Conservation (phyloP, 2,113 vertebrate species). For the Elanus axillaris region DNA sequence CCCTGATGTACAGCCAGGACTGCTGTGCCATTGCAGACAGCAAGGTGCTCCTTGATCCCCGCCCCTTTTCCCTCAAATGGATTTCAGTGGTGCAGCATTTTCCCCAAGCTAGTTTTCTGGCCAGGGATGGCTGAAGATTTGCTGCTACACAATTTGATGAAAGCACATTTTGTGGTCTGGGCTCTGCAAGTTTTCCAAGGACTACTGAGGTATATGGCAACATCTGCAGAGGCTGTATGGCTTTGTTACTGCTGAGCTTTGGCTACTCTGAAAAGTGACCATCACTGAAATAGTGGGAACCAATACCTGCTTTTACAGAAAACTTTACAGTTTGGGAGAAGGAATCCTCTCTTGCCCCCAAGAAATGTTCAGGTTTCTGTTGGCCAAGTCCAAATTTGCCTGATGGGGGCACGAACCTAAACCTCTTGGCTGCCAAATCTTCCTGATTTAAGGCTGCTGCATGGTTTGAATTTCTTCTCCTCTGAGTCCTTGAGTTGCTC, state of each 20-base stretch:
- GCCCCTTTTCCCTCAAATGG: neutral
- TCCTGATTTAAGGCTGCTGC: neutral
- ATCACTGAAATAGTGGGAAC: neutral
- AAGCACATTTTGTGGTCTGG: neutral
- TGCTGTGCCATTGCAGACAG: neutral
- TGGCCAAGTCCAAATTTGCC: neutral
- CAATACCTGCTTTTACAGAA: neutral
- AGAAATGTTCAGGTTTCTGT: neutral
- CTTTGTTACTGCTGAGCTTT: neutral
- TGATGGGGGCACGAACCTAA: neutral
- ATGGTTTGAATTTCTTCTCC: neutral
- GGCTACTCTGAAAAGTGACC: neutral
- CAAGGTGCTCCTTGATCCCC: neutral
- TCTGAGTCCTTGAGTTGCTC: neutral
- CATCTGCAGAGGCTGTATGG: neutral
- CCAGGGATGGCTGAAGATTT: neutral
- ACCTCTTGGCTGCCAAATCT: neutral
- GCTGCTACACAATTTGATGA: neutral
- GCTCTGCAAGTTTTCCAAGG: neutral
- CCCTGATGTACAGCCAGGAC: rapidly evolving
- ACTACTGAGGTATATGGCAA: neutral
- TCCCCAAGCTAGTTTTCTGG: neutral
- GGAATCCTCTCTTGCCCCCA: neutral
- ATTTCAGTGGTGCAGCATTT: neutral
- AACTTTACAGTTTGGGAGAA: neutral